A percentile compares a stretch with the other conserved stretches of the same genome.
Evolutionary conservation across 2,888 invertebrate species (phyloP).

Genomic region (Clanis bilineata): DNA sequence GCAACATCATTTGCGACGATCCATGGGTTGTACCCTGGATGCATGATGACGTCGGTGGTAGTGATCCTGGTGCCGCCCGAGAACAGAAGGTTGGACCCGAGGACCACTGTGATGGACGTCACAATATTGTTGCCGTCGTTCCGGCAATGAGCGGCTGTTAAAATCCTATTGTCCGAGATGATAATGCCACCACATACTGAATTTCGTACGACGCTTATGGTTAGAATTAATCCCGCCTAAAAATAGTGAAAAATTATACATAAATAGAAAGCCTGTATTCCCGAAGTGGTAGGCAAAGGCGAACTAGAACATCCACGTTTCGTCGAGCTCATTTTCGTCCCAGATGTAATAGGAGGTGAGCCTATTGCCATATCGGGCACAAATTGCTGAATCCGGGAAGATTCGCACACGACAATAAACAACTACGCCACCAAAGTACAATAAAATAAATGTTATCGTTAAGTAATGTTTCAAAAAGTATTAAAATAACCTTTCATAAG

Average conservation of each 20-base stretch:
- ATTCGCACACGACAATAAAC: too few species aligned
- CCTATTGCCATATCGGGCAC: too few species aligned
- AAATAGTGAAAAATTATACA: too few species aligned
- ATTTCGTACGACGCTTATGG: slow-evolving; percentile 28
- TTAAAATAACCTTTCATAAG: neutral
- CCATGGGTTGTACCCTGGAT: slow-evolving; percentile 42
- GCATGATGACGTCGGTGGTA: slow-evolving; percentile 31
- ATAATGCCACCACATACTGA: slow-evolving; percentile 49
- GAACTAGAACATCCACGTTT: too few species aligned
- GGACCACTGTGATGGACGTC: slow-evolving; percentile 38
- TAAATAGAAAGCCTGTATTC: too few species aligned
- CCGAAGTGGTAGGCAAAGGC: too few species aligned
- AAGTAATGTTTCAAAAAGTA: too few species aligned
- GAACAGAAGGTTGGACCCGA: slow-evolving; percentile 48
- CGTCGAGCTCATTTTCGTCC: too few species aligned
- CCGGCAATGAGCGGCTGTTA: slow-evolving; percentile 51
- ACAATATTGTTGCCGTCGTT: slow-evolving; percentile 41
- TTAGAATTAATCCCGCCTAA: slow-evolving; percentile 48
- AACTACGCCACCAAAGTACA: too few species aligned
- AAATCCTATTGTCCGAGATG: slow-evolving; percentile 37
- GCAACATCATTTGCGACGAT: slow-evolving; percentile 48
- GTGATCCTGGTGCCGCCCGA: slow-evolving; percentile 45
- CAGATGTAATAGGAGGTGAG: too few species aligned
- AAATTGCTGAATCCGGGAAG: too few species aligned
- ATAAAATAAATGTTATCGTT: too few species aligned